These are phyloP conservation scores for Corythaeola cristata DNA, from an alignment of 2,113 vertebrate species.

Conservation along the genomic window DNA sequence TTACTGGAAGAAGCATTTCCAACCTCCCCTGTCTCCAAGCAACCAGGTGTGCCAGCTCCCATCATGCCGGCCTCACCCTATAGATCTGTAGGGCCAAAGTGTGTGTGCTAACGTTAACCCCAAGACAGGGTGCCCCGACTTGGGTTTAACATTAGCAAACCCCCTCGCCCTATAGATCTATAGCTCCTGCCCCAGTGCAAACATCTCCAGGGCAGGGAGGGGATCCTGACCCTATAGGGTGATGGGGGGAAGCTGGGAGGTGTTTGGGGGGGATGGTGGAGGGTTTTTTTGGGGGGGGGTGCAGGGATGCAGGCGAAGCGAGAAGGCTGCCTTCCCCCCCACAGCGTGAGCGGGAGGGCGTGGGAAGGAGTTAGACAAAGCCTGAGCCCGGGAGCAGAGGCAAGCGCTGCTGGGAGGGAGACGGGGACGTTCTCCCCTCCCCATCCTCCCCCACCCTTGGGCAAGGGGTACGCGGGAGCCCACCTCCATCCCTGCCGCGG, in stretches of 20 bases:
- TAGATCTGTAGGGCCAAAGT: not conserved
- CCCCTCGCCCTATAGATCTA: not conserved
- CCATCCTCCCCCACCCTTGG: not conserved
- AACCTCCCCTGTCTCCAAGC: constrained; percentile 56
- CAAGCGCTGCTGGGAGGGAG: constrained; percentile 49
- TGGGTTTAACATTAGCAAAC: not conserved
- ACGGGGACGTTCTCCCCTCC: constrained; percentile 11
- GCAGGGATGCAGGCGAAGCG: not conserved
- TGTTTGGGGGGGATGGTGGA: no score
- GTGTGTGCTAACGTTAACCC: accelerated
- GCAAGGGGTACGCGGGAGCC: not conserved
- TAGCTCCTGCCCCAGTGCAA: not conserved
- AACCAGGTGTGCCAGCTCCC: constrained; percentile 64
- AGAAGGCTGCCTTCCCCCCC: constrained; percentile 43
- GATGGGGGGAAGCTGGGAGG: not conserved
- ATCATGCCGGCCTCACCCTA: not conserved
- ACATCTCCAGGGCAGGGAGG: not conserved
- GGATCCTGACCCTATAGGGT: not conserved
- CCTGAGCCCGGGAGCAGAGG: constrained; percentile 58
- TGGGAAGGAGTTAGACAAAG: constrained; percentile 67
- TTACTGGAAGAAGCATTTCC: constrained; percentile 63
- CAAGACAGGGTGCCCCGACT: not conserved
- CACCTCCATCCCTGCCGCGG: not conserved
- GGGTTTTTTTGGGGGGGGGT: not conserved
- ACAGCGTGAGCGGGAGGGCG: constrained; percentile 39